These are phyloP conservation scores for Cyanoliseus patagonus DNA, from an alignment of 2,113 vertebrate genomes.

Conservation along the genomic window DNA sequence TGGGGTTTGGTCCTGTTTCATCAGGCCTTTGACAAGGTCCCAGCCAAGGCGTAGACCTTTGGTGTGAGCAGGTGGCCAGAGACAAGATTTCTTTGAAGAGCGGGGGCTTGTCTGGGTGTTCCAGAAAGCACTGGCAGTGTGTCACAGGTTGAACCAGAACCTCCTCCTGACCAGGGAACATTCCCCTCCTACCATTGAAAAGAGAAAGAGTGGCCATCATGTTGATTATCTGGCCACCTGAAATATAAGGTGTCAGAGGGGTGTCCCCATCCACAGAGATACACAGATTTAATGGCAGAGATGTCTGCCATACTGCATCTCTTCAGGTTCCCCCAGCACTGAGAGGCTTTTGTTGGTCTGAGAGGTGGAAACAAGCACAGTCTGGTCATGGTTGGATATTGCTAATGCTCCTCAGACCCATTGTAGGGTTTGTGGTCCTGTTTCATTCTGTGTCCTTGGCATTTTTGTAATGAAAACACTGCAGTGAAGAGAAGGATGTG, in stretches of 20 bases:
- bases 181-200: neutral
- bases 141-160: neutral
- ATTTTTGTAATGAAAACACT: neutral
- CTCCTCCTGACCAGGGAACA: fast-evolving
- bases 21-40: neutral
- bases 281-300: neutral
- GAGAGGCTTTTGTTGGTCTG: neutral
- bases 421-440: neutral
- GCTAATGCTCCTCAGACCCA: neutral
- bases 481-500: neutral
- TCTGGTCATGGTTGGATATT: neutral
- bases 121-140: neutral
- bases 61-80: fast-evolving
- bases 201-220: neutral
- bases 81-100: neutral
- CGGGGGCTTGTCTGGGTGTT: neutral
- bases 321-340: neutral
- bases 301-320: neutral
- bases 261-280: neutral
- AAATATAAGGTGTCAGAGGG: neutral
- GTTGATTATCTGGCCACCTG: neutral
- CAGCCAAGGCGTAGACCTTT: fast-evolving
- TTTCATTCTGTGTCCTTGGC: neutral
- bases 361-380: fast-evolving
- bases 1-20: fast-evolving